Base-by-base conservation (phyloP, 1,140 invertebrate genomes). In the Lanistes nyassanus region DNA sequence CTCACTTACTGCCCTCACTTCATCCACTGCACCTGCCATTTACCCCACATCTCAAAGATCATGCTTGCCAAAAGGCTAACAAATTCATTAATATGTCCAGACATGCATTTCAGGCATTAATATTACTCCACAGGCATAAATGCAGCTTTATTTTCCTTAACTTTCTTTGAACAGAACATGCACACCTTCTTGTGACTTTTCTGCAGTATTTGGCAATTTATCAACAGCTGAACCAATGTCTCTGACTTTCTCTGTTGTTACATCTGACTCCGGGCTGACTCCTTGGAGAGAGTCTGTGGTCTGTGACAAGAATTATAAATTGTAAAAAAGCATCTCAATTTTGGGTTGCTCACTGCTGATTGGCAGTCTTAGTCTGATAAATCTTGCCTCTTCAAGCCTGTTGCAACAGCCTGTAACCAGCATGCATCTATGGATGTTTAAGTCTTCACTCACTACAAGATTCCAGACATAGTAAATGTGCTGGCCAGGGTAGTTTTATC, bases 251-350 rank as follows among this genome's bases (percentile, higher is more conserved):
- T 82, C 80, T 37, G 70, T 67, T 19, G 47, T 69, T 51, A 66
- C 39, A 19, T 76, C 66, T 7, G 84, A 85, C 39, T 81, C 82
- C 37, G 81, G 81, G 73, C 81, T 85, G 36, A 77, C 73, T 56
- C 74, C 75, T 42, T 80, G 65, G 73, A 81, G 73, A 31, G 82
- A 83, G 26, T 81, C 82, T 56, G 80, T 80, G 11, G 84, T 85
- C 82, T 84, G 69, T 51, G 16, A 3, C 58, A 42, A 55, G 21
- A n/a, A 11, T 34, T 31, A 5, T 53, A 26, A 13, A 29, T n/a
- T n/a, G n/a, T n/a, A n/a, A n/a, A n/a, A n/a, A n/a, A n/a, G n/a
- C n/a, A n/a, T n/a, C n/a, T n/a, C n/a, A n/a, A n/a, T n/a, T n/a
- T n/a, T n/a, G n/a, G n/a, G n/a, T n/a, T n/a, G n/a, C n/a, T n/a